These are phyloP conservation scores for Microcebus lehilahytsara DNA, from an alignment of 2,113 vertebrate genomes.

Conservation along the genomic window DNA sequence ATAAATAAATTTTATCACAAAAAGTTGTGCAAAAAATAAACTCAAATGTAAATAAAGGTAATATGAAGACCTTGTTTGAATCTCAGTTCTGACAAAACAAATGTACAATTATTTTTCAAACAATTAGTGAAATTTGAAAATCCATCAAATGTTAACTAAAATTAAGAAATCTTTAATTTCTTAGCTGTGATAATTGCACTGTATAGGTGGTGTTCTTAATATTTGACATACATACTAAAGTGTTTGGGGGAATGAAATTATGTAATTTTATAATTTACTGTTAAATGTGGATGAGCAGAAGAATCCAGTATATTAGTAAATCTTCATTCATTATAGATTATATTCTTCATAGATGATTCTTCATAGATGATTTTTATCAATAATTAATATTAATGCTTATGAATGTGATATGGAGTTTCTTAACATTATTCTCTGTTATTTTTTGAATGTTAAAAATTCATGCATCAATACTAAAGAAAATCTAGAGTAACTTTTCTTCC, in stretches of 20 bases:
- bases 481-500: not conserved
- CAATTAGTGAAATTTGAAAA: not conserved
- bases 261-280: not conserved
- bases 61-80: not conserved
- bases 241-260: not conserved
- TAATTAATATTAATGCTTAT: not conserved
- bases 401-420: not conserved
- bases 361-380: not conserved
- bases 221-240: not conserved
- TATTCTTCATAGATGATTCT: not conserved
- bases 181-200: not conserved
- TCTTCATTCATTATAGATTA: not conserved
- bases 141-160: not conserved
- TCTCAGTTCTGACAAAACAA: not conserved
- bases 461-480: not conserved
- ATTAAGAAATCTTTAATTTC: not conserved
- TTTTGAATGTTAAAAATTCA: not conserved
- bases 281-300: not conserved
- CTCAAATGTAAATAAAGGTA: not conserved
- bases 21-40: not conserved
- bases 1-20: not conserved
- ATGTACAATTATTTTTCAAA: not conserved
- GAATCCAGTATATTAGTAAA: not conserved
- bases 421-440: not conserved
- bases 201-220: not conserved